A percentile compares a stretch with the other conserved stretches of the same genome.
Conservation (phyloP, 1,140 invertebrate genomes). For the Pseudoatta argentina region DNA sequence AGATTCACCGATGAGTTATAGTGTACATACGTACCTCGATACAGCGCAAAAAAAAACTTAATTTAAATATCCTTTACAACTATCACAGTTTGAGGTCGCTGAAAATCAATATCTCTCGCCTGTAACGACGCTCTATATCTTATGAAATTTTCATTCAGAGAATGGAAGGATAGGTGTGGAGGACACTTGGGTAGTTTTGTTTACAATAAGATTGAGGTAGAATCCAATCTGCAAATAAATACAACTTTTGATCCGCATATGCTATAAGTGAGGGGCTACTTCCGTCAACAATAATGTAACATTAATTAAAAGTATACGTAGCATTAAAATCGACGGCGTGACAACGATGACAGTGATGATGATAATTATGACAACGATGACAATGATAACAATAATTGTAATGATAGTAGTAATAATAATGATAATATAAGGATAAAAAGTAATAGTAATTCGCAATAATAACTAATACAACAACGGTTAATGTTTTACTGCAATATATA, state of each 20-base stretch:
- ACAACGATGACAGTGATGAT: slow-evolving; percentile 3
- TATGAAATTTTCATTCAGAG: slow-evolving; percentile 56
- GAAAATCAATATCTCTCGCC: slow-evolving; percentile 79
- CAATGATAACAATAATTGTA: slow-evolving; percentile 76
- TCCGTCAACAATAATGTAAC: slow-evolving; percentile 81
- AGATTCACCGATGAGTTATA: slow-evolving; percentile 62
- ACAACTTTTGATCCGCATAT: slow-evolving; percentile 77
- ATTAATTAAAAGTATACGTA: slow-evolving; percentile 83
- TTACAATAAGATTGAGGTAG: slow-evolving; percentile 83
- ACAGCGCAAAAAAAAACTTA: slow-evolving; percentile 79
- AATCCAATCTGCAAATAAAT: slow-evolving; percentile 82
- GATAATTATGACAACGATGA: slow-evolving; percentile 76
- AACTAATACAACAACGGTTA: slow-evolving; percentile 85
- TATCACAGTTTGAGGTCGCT: slow-evolving; percentile 87
- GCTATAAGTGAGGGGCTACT: slow-evolving; percentile 85
- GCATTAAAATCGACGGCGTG: slow-evolving; percentile 62
- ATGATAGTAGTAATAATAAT: slow-evolving; percentile 72
- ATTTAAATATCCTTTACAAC: slow-evolving; percentile 86
- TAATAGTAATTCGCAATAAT: slow-evolving; percentile 77
- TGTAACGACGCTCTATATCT: slow-evolving; percentile 54
- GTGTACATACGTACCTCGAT: slow-evolving; percentile 71
- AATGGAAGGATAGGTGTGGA: slow-evolving; percentile 58
- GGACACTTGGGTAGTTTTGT: slow-evolving; percentile 53
- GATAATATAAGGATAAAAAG: slow-evolving; percentile 65
- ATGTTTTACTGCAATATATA: slow-evolving; percentile 81